Percentiles rank a stretch among this genome's conserved stretches.
phyloP scores from a whole-genome alignment of 2,797 vertebrate species.

The Gymnothorax javanicus region DNA sequence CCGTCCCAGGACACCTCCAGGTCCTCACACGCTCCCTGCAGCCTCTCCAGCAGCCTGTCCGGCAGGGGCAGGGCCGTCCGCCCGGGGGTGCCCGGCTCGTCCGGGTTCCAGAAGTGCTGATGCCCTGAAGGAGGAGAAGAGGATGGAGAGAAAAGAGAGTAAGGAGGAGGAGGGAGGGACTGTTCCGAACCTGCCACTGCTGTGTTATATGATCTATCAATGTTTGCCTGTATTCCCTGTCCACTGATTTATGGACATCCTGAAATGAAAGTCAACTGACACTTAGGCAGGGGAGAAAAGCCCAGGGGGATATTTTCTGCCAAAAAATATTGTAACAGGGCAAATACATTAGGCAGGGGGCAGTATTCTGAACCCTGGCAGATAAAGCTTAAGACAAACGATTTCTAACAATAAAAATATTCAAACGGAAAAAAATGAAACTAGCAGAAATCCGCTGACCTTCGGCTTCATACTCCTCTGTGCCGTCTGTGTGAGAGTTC shows the following conservation, averaged over 20 bases:
- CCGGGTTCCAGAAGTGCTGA: conserved; percentile 93
- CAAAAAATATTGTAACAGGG: not conserved
- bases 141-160: not conserved
- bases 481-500: conserved; percentile 7
- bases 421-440: not conserved
- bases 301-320: not conserved
- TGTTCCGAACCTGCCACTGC: not conserved
- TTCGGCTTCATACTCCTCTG: conserved; percentile 44
- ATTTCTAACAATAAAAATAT: not conserved
- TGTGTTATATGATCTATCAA: not conserved
- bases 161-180: too few species aligned
- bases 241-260: not conserved
- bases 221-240: not conserved
- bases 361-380: not conserved
- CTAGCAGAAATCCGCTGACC: conserved; percentile 13
- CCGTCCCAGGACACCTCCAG: conserved; percentile 79
- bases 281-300: not conserved
- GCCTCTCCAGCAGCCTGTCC: conserved; percentile 78
- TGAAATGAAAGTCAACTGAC: not conserved
- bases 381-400: not conserved
- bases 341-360: not conserved
- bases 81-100: conserved; percentile 81
- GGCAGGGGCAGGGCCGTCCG: conserved; percentile 59
- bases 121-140: conserved; percentile 73
- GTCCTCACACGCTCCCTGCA: conserved; percentile 81